Base-by-base conservation (phyloP, 2,888 invertebrate genomes). In the Malachius bipustulatus region DNA sequence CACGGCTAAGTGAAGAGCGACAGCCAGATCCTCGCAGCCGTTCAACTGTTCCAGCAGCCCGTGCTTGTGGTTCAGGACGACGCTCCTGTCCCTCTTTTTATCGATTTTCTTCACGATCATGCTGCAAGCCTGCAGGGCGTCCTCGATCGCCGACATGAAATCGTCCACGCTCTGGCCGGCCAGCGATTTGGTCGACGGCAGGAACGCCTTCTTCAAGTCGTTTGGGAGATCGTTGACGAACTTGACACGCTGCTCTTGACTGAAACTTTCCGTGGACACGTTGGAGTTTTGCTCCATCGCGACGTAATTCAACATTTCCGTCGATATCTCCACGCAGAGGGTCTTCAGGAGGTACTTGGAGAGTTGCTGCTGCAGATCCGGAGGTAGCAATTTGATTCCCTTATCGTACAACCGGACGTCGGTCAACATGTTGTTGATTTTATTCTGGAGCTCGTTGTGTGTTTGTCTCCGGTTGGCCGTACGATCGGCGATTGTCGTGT, bases 51-150 rank as follows among this genome's bases (percentile, higher is more conserved):
- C 79, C 38, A 83, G 65, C 35, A 94, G 62, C 39, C 80, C 79
- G 53, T 88, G 82, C 46, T 84, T 78, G 54, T 91, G 89, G 43
- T 77, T 78, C 39, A 79, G 67, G 41, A 90, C 71, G 14, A 85
- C 59, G 26, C 78, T 69, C 43, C 87, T 73, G 56, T 83, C 80
- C 55, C 85, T 87, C 57, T 89, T 91, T 59, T 90, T 91, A 56
- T 94, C 93, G 41, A 80, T 70, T 61, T 91, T 93, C 52, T 82
- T 85, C 41, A 89, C 62, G 46, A 84, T 79, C 73, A 89, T 78
- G 39, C 80, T 78, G 56, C 81, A 82, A 32, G 71, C 66, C 11
- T 72, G 64, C 46, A 91, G 64, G 30, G 80, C 76, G 1, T 70
- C 60, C 50, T 91, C 90, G 26, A 82, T 66, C n/a, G 75, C 69